These are phyloP conservation scores for Brenthis ino DNA, from an alignment of 2,888 invertebrate genomes.

Conservation along the genomic window DNA sequence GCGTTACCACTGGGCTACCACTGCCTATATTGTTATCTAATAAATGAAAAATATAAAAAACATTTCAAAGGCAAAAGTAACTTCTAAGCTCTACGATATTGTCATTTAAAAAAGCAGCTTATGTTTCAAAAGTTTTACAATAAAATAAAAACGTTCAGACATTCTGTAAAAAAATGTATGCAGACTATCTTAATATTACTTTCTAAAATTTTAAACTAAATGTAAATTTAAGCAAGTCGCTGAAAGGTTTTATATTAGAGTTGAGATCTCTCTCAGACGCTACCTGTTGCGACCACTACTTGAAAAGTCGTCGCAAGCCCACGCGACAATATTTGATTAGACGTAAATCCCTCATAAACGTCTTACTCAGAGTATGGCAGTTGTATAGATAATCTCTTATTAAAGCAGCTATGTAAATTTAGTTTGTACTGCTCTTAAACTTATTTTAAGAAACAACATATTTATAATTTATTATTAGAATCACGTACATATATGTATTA, in stretches of 20 bases:
- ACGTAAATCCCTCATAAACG: constrained; percentile 43
- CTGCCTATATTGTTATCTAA: neutral
- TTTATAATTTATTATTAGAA: no score
- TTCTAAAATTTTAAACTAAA: constrained; percentile 19
- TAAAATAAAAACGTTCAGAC: constrained; percentile 14
- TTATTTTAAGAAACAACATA: no score
- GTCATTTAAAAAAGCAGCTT: constrained; percentile 9
- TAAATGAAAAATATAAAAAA: neutral
- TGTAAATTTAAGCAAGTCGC: constrained; percentile 20
- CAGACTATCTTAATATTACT: constrained; percentile 10
- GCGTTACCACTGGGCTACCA: no score
- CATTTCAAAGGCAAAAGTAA: neutral
- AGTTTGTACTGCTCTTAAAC: neutral
- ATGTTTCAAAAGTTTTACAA: constrained; percentile 7
- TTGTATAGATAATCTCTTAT: constrained; percentile 6
- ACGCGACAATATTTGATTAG: constrained; percentile 44
- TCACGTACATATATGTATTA: no score
- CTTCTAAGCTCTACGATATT: constrained; percentile 3
- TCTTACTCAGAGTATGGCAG: constrained; percentile 20
- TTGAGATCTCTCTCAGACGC: constrained; percentile 28
- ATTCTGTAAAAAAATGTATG: constrained; percentile 17
- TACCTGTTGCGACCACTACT: constrained; percentile 41
- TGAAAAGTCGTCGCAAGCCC: constrained; percentile 36
- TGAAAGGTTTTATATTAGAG: constrained; percentile 34
- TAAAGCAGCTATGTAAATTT: constrained; percentile 3